Percentiles rank a stretch among this genome's conserved stretches.
Evolutionary conservation across 2,888 invertebrate genomes (phyloP).

Genomic region (Agrilus cyanescens): DNA sequence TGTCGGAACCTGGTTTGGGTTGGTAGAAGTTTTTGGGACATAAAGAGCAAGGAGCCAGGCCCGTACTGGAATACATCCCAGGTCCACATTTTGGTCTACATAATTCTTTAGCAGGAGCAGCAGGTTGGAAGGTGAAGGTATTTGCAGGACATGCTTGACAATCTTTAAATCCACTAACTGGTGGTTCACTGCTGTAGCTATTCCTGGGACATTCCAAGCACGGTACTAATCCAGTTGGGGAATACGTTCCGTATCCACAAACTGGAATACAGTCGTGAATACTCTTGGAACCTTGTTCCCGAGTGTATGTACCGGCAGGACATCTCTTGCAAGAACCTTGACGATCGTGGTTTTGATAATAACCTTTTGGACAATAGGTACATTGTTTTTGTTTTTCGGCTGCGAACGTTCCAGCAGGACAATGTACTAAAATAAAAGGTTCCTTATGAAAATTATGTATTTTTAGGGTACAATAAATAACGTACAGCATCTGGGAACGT

Average conservation of each 20-base stretch:
- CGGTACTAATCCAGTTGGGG: constrained; percentile 85
- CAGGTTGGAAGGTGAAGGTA: constrained; percentile 82
- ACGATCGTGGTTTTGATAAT: constrained; percentile 84
- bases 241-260: constrained; percentile 92
- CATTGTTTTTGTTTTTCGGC: constrained; percentile 84
- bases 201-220: constrained; percentile 90
- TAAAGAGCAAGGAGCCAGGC: constrained; percentile 83
- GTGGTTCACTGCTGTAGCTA: constrained; percentile 79
- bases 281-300: constrained; percentile 80
- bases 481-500: constrained; percentile 85
- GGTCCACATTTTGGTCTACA: constrained; percentile 82
- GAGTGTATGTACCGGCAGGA: constrained; percentile 85
- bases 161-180: constrained; percentile 82
- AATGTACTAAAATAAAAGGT: constrained; percentile 59
- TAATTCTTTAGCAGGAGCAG: constrained; percentile 69
- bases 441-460: not conserved
- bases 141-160: constrained; percentile 87
- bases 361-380: constrained; percentile 82
- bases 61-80: constrained; percentile 77
- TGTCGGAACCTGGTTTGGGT: constrained; percentile 68
- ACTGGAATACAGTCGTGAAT: constrained; percentile 82
- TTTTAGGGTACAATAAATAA: constrained; percentile 18
- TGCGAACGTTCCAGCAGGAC: constrained; percentile 92
- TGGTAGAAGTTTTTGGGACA: constrained; percentile 92
- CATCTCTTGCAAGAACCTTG: constrained; percentile 86